Evolutionary conservation across 2,113 vertebrate genomes (phyloP).

Genomic region (Rostratula benghalensis): DNA sequence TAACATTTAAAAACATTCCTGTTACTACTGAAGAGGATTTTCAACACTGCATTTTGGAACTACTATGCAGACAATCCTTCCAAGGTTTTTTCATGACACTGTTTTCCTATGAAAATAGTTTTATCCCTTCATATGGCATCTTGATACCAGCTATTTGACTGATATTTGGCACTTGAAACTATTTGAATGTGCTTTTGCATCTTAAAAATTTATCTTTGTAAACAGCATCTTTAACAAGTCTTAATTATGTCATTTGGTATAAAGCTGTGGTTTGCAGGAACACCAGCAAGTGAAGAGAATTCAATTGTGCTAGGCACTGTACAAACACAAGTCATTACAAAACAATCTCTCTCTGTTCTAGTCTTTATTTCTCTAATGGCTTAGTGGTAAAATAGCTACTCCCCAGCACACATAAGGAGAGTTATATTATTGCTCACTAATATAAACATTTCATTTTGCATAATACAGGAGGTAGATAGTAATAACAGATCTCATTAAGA

Average conservation of each 20-base stretch:
- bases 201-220: not conserved
- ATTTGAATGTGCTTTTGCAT: not conserved
- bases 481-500: slow-evolving; percentile 49
- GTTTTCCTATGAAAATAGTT: not conserved
- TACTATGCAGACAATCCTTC: not conserved
- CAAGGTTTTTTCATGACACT: not conserved
- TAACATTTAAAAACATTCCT: not conserved
- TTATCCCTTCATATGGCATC: not conserved
- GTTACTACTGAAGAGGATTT: not conserved
- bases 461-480: slow-evolving; percentile 11
- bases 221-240: not conserved
- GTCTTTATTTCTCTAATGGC: slow-evolving; percentile 10
- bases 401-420: slow-evolving; percentile 28
- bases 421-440: slow-evolving; percentile 21
- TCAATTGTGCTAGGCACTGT: not conserved
- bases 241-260: not conserved
- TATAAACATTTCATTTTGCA: slow-evolving; percentile 55
- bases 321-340: slow-evolving; percentile 32
- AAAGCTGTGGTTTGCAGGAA: not conserved
- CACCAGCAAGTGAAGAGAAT: not conserved
- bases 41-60: not conserved
- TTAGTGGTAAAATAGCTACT: slow-evolving; percentile 7
- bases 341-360: slow-evolving; percentile 19
- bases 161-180: not conserved
- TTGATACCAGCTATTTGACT: not conserved